Base-by-base conservation (phyloP, 2,797 vertebrate genomes). In the Characodon lateralis region DNA sequence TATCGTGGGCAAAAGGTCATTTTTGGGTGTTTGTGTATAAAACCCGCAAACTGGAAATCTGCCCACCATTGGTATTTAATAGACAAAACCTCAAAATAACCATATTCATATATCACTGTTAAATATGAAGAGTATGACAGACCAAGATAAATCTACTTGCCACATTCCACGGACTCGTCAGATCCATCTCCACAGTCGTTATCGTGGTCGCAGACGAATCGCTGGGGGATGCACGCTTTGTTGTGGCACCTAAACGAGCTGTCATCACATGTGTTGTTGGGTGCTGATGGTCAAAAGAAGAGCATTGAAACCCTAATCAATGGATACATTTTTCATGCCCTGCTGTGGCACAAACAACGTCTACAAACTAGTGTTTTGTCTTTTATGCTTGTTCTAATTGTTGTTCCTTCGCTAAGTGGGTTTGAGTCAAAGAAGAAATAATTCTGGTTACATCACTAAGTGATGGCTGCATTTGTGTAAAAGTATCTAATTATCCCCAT, bases 111-210 rank as follows among this genome's bases (percentile, higher is more conserved):
- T 6, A 63, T 24, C 2, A 46, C 5, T 8, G 2, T 48, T 71
- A 46, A 59, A 77, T 74, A 72, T 35, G 14, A 73, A 73, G 13
- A 75, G 69, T 8, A 43, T 78, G 5, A 77, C 16, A 69, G 24
- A 74, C 50, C 4, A 55, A 71, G 43, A 86, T 50, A 80, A 80
- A 88, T 86, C 61, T 83, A 96, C 97, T 96, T 93, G 95, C 98
- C 97, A 93, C 98, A 99, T 94, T 98, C 97, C 56, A 95, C 86
- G 3, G 97, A 96, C 93, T 99, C 98, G 92, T 99, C 98, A 2
- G 98, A 99, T 74, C 96, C 97, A 78, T 99, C 98, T 66, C 97
- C 97, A 74, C 98, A 99, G 93, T 99, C 98, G 2, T 99, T 96
- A 69, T 99, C 98, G 20, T 97, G 97, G 89, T 99, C 98, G 74